These are phyloP conservation scores for Drosophila orena DNA, from an alignment of 1,140 invertebrate genomes.

Conservation along the genomic window DNA sequence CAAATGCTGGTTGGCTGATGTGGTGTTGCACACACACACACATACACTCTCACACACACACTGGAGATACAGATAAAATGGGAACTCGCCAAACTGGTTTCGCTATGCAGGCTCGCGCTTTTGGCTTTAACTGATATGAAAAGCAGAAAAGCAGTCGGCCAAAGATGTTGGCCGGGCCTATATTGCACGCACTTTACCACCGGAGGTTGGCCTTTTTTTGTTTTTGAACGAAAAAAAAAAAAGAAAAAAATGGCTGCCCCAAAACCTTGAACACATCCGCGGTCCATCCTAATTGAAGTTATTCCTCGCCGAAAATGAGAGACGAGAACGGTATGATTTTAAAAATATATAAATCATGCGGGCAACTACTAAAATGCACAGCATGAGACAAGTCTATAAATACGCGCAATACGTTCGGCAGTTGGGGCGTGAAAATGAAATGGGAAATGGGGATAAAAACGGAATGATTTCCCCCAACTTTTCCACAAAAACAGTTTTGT, in stretches of 20 bases:
- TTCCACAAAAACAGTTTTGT: constrained; percentile 46
- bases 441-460: constrained; percentile 28
- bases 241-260: constrained; percentile 73
- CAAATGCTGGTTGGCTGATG: constrained; percentile 81
- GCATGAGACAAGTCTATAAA: constrained; percentile 84
- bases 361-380: constrained; percentile 81
- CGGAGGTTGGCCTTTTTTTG: constrained; percentile 3
- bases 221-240: background rate
- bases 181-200: constrained; percentile 68
- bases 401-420: constrained; percentile 42
- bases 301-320: constrained; percentile 16
- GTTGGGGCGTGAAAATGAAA: constrained; percentile 68
- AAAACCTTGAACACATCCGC: constrained; percentile 21
- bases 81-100: constrained; percentile 80
- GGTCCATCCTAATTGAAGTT: constrained; percentile 51
- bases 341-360: constrained; percentile 84
- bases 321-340: constrained; percentile 54
- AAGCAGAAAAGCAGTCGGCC: constrained; percentile 60
- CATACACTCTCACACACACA: constrained; percentile 5
- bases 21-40: constrained; percentile 57
- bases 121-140: constrained; percentile 72
- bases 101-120: constrained; percentile 74
- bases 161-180: constrained; percentile 25
- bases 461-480: constrained; percentile 47
- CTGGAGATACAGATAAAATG: constrained; percentile 31